Base-by-base conservation (phyloP, 2,113 vertebrate species). In the Larimichthys crocea region DNA sequence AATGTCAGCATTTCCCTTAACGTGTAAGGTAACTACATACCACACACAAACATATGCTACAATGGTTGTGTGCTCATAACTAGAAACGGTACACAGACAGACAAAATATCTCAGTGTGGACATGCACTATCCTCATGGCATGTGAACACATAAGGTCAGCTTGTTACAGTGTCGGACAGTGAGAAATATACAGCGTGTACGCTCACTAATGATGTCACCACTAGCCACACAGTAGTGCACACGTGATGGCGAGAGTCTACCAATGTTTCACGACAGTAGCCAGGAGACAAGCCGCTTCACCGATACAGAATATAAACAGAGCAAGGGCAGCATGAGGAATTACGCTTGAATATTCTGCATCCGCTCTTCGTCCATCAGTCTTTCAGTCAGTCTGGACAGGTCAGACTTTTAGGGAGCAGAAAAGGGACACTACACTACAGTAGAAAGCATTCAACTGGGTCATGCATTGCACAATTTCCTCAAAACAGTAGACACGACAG, bases 381-480 rank as follows among this genome's bases (percentile, higher is more conserved):
- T 87, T 89, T 92, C 83, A 78, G 84, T 90, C 87, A 31, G 84
- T 81, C 77, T 81, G 76, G 5, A 66, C 35, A 62, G 63, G 62
- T 70, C 61, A 72, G 76, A 80, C 64, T 40, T 79, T n/a, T 48
- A 64, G 63, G 78, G 74, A 42, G 64, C 29, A 10, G 44, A 61
- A 46, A 61, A 49, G 50, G 55, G 83, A 73, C 5, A 17, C 70
- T 17, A 59, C 35, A 35, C 76, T 91, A 90, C 89, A 93, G 95
- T 91, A 91, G 87, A 93, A 87, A 89, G 88, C 94, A 94, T 94
- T 95, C 94, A 87, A 65, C 89, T 95, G 92, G 96, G 95, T 95
- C 95, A 96, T 96, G 96, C 97, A 97, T 97, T 97, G 97, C 97
- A 98, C 97, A 93, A 95, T 94, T 82, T 94, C 92, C 95, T 86